Percentiles rank a stretch among this genome's conserved stretches.
phyloP scores from a whole-genome alignment of 2,797 vertebrate species.

The Petrocephalus sullivani region DNA sequence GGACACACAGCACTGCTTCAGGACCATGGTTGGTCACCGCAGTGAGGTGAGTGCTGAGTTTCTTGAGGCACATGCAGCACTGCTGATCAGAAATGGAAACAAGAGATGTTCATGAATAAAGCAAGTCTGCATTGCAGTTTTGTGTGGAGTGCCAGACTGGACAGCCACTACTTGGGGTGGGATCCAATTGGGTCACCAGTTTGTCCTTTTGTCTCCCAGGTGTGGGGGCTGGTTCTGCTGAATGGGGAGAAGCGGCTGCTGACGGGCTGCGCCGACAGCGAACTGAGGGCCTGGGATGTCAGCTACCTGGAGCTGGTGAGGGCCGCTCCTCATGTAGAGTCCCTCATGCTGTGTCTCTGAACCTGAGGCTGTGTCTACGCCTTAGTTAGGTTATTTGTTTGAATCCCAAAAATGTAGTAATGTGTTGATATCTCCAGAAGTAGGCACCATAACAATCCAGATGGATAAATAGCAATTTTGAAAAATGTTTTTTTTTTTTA shows the following conservation, averaged over 20 bases:
- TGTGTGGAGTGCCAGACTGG: not conserved
- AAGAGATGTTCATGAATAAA: not conserved
- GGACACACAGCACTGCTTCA: conserved; percentile 95
- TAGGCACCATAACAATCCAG: not conserved
- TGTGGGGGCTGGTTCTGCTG: conserved; percentile 84
- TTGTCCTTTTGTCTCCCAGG: conserved; percentile 53
- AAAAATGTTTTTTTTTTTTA: not conserved
- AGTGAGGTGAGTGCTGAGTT: conserved; percentile 71
- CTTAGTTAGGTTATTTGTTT: not conserved
- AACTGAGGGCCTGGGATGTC: conserved; percentile 88
- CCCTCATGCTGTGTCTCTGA: not conserved
- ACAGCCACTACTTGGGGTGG: not conserved
- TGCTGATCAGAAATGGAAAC: not conserved
- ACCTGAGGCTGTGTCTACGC: not conserved
- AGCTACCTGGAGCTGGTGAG: conserved; percentile 76
- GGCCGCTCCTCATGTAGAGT: not conserved
- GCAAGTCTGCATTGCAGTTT: not conserved
- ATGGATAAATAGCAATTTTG: not conserved
- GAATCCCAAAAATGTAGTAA: not conserved
- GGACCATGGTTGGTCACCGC: conserved; percentile 90
- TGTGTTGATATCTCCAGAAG: not conserved
- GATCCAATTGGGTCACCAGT: not conserved
- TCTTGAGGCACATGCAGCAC: not conserved
- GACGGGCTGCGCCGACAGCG: conserved; percentile 88
- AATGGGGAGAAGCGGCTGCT: conserved; percentile 76